Evolutionary conservation across 35 echinoderm and acorn worm species (phyloP).

Genomic region (Lytechinus variegatus): DNA sequence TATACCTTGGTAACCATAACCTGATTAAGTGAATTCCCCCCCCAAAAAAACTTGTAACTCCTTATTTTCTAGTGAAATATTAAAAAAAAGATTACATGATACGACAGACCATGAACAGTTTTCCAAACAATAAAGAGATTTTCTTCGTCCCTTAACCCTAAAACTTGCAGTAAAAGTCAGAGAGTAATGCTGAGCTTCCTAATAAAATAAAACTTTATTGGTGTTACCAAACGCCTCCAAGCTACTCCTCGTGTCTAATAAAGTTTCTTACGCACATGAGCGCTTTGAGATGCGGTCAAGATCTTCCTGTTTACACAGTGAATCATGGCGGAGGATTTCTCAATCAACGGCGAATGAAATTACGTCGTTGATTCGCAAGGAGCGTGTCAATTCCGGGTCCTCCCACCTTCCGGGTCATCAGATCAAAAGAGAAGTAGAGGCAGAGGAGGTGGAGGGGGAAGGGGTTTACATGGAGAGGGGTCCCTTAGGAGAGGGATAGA

Average conservation of each 20-base stretch:
- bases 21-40: too few relatives aligned
- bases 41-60: not conserved
- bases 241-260: not conserved
- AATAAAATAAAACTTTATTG: not conserved
- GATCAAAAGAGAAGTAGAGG: not conserved
- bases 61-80: too few relatives aligned
- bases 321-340: not conserved
- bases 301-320: conserved; percentile 1
- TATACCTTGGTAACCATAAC: not conserved
- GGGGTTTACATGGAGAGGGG: not conserved
- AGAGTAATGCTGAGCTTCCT: not conserved
- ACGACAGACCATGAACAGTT: not conserved
- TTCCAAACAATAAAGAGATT: not conserved
- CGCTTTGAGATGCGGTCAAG: not conserved
- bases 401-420: not conserved
- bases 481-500: not conserved
- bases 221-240: not conserved
- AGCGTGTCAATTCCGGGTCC: conserved; percentile 7
- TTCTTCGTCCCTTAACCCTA: not conserved
- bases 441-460: not conserved
- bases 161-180: not conserved
- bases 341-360: not conserved
- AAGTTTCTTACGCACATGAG: not conserved
- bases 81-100: too few relatives aligned
- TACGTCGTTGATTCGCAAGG: conserved; percentile 9